Evolutionary conservation across 2,888 invertebrate species (phyloP).

Genomic region (Keiferia lycopersicella): DNA sequence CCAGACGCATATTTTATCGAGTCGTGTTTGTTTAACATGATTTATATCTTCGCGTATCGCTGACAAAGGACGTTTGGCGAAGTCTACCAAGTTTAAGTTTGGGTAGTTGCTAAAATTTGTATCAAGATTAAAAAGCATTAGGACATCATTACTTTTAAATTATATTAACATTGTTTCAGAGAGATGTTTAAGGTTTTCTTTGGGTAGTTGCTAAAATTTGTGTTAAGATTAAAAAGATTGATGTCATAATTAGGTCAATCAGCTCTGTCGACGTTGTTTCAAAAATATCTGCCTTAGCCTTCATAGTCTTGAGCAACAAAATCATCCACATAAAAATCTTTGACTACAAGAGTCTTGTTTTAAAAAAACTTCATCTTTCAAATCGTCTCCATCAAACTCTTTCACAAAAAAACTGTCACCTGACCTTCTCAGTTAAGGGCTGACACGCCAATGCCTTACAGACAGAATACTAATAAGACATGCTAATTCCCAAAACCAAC

Average conservation of each 20-base stretch:
- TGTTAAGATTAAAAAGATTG: not conserved
- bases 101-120: not conserved
- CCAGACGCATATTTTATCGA: slow-evolving; percentile 74
- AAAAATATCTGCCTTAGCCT: not conserved
- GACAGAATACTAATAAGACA: slow-evolving; percentile 80
- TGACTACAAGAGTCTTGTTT: no score
- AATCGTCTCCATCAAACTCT: slow-evolving; percentile 18
- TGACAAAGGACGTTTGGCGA: slow-evolving; percentile 34
- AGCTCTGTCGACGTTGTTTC: not conserved
- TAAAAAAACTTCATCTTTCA: not conserved
- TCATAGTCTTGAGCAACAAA: not conserved
- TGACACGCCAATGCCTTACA: slow-evolving; percentile 74
- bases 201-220: slow-evolving; percentile 4
- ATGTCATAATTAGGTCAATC: not conserved
- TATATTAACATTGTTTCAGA: not conserved
- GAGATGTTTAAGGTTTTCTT: not conserved
- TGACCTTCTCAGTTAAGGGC: slow-evolving; percentile 35
- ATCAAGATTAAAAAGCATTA: not conserved
- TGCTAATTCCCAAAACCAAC: slow-evolving; percentile 81
- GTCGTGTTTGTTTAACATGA: slow-evolving; percentile 48
- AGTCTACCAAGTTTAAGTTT: not conserved
- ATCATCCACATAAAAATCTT: not conserved
- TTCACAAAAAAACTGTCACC: slow-evolving; percentile 23
- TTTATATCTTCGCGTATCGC: slow-evolving; percentile 54
- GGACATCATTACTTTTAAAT: not conserved